Evolutionary conservation across 2,888 invertebrate genomes (phyloP).

Genomic region (Lepidochrysops patricia): DNA sequence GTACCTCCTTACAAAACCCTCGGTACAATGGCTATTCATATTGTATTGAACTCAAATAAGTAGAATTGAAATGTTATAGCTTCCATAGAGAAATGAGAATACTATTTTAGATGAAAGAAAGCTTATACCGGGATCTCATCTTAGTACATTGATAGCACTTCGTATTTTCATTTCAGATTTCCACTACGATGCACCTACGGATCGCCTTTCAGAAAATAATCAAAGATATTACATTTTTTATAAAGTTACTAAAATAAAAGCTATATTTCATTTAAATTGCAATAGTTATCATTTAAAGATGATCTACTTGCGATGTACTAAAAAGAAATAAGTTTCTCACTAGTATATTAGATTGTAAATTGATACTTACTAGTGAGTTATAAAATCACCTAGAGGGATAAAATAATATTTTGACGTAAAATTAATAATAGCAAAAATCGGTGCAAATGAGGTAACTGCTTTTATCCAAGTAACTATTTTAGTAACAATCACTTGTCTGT

Average conservation of each 20-base stretch:
- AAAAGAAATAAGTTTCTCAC: too few relatives aligned
- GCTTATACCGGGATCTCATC: conserved; percentile 10
- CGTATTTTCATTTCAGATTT: conserved; percentile 12
- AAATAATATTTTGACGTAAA: too few relatives aligned
- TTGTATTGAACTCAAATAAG: conserved; percentile 4
- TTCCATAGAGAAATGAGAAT: conserved; percentile 1
- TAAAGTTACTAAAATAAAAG: background rate
- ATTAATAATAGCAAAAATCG: too few relatives aligned
- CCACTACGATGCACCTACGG: conserved; percentile 12
- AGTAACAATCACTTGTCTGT: too few relatives aligned
- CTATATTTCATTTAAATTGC: background rate
- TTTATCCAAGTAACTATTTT: too few relatives aligned
- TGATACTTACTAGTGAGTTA: too few relatives aligned
- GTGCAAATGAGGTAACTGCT: too few relatives aligned
- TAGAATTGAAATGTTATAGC: background rate
- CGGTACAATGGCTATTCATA: background rate
- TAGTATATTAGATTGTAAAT: too few relatives aligned
- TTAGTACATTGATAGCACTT: conserved; percentile 10
- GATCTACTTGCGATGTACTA: too few relatives aligned
- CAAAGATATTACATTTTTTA: conserved; percentile 8
- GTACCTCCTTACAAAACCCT: background rate
- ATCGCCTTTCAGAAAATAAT: conserved; percentile 3
- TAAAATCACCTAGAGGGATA: too few relatives aligned
- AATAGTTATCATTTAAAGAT: background rate
- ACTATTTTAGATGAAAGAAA: conserved; percentile 6